Base-by-base conservation (phyloP, 2,113 vertebrate species). In the Piaya cayana region DNA sequence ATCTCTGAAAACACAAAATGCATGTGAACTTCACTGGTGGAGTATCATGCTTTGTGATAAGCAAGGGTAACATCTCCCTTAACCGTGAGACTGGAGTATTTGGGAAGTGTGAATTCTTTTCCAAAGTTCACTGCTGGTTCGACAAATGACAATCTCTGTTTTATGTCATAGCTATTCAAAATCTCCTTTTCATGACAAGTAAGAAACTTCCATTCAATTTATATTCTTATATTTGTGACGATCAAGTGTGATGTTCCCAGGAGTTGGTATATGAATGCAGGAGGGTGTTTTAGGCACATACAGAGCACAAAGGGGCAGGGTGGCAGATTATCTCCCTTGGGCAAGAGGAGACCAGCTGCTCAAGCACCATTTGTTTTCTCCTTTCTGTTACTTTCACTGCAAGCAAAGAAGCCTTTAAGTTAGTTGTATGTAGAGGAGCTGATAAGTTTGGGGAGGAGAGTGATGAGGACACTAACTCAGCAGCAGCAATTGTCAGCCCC, bases 241-340 rank as follows among this genome's bases (percentile, higher is more conserved):
- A n/a, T n/a, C 9, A 34, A 30, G 36, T 4, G 2, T 14, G 42
- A 18, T 0, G 0, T 15, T n/a, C 14, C 30, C 25, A 5, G 12
- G 21, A 32, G 6, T 22, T 22, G 2, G 1, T 23, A 27, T 11
- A 23, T 53, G 50, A 85, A 12, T 15, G 37, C 77, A 67, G 50
- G 43, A 52, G 39, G 55, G 30, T 71, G 56, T 47, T 84, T 39
- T 7, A 11, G 69, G 78, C 50, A 45, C 9, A 3, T 3, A 22
- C 47, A 84, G 82, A 60, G 4, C 58, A 32, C 5, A 21, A 30
- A 74, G 39, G 27, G 39, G 6, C 2, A 4, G 26, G 36, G 36
- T 26, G 50, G 18, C 76, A 77, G 68, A 17, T 25, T 58, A 16
- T 39, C 9, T n/a, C 27, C 39, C 60, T 29, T 50, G 69, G 50